Base-by-base conservation (phyloP, 2,888 invertebrate species). In the Ypsolopha scabrella region DNA sequence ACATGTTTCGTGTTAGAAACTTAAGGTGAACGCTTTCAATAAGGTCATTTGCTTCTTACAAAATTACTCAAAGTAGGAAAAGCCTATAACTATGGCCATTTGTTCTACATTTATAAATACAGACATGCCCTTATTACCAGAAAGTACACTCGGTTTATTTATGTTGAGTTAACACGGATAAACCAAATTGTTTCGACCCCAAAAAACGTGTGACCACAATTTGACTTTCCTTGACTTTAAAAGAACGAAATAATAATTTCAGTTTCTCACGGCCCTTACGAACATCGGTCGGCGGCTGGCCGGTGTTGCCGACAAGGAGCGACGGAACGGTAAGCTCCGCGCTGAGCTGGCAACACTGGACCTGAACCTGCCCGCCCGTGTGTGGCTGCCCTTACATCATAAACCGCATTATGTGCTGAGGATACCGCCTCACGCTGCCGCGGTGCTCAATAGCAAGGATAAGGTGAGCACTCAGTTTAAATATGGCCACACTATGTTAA, bases 401-500 rank as follows among this genome's bases (percentile, higher is more conserved):
- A 88, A 90, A 61, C 93, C 95, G 50, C 99, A 99, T 86, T 94
- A 97, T 71, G 94, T 99, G 63, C 93, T 99, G 48, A 89, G 99
- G 78, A 97, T 99, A 82, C 98, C 99, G 44, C 97, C 97, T 54
- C 96, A 97, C 68, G 96, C 97, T 58, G 97, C 98, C 55, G 98
- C 98, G 50, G 98, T 99, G 51, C 92, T 99, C 58, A 99, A 99
- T 81, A 98, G 98, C 61, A 99, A 99, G 87, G 97, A 98, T 76
- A 97, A 97, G 90, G 85, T 85, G 54, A 61, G 60, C 33, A 36
- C 50, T 24, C 24, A 3, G 2, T 24, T 24, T 24, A 3, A 24
- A 4, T 24, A 24, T 24, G 24, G 24, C 24, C 2, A 24, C 24
- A 24, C 4, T 24, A 24, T 24, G 24, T 24, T 24, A 3, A 4